Conservation (phyloP, 2,113 vertebrate species). For the Hucho hucho region DNA sequence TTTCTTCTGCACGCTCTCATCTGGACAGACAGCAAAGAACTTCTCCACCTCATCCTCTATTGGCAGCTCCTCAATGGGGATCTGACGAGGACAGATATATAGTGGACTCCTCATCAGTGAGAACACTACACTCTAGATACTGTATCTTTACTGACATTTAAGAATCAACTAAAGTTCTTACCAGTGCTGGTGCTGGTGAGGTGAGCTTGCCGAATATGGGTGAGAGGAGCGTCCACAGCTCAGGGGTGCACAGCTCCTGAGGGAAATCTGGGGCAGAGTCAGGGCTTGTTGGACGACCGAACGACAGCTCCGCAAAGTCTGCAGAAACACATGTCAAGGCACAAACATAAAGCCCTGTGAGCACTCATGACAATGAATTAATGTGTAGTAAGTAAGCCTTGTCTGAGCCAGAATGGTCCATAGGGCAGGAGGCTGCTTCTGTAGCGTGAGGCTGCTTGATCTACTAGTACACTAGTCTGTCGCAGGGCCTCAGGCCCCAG, state of each 20-base stretch:
- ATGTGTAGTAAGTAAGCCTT: too few relatives aligned
- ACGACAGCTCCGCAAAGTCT: slow-evolving; percentile 67
- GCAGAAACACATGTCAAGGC: neutral
- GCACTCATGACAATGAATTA: too few relatives aligned
- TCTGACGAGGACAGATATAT: slow-evolving; percentile 24
- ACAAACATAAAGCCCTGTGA: neutral
- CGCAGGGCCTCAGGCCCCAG: too few relatives aligned
- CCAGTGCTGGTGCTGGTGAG: slow-evolving; percentile 28
- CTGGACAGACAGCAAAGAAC: slow-evolving; percentile 62
- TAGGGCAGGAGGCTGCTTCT: too few relatives aligned
- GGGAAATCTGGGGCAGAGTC: slow-evolving; percentile 63
- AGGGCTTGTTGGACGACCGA: slow-evolving; percentile 57
- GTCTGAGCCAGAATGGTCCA: too few relatives aligned
- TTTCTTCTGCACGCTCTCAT: slow-evolving; percentile 32
- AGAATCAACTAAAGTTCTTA: slow-evolving; percentile 12
- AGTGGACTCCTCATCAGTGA: too few relatives aligned
- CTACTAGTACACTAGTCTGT: too few relatives aligned
- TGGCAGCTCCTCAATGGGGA: slow-evolving; percentile 23
- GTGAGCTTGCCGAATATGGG: slow-evolving; percentile 76
- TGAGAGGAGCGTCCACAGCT: slow-evolving; percentile 76
- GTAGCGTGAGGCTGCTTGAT: too few relatives aligned
- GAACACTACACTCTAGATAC: neutral
- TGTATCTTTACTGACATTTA: neutral
- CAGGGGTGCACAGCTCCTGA: slow-evolving; percentile 79
- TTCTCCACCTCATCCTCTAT: slow-evolving; percentile 69